These are phyloP conservation scores for Agrochola circellaris DNA, from an alignment of 2,888 invertebrate genomes.

Conservation along the genomic window DNA sequence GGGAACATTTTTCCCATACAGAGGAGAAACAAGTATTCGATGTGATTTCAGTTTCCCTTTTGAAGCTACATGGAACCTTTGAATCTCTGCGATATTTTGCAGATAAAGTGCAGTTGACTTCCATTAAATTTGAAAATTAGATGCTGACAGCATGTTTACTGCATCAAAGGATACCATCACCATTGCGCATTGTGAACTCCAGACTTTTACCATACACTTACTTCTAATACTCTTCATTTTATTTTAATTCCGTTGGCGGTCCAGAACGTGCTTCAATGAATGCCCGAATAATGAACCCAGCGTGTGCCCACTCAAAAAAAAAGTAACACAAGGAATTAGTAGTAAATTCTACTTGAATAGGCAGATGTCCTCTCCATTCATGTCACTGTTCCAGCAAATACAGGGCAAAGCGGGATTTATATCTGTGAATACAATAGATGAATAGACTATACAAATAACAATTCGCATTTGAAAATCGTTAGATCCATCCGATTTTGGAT, in stretches of 20 bases:
- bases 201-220: neutral
- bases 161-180: neutral
- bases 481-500: constrained; percentile 16
- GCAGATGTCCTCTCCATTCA: constrained; percentile 64
- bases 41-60: no score
- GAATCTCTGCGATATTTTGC: neutral
- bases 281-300: constrained; percentile 51
- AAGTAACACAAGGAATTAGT: constrained; percentile 64
- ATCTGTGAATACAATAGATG: constrained; percentile 46
- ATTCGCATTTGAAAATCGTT: constrained; percentile 18
- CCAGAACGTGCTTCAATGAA: constrained; percentile 40
- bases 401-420: constrained; percentile 61
- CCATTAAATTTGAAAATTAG: neutral
- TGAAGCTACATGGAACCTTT: neutral
- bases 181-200: neutral
- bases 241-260: constrained; percentile 52
- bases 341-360: constrained; percentile 63
- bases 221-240: neutral
- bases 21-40: no score
- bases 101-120: neutral
- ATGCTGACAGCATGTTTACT: neutral
- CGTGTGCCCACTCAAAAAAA: constrained; percentile 68
- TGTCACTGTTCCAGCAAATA: constrained; percentile 61
- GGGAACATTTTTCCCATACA: neutral
- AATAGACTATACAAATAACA: constrained; percentile 21